Base-by-base conservation (phyloP, 2,888 invertebrate genomes). In the Scotopteryx bipunctaria region DNA sequence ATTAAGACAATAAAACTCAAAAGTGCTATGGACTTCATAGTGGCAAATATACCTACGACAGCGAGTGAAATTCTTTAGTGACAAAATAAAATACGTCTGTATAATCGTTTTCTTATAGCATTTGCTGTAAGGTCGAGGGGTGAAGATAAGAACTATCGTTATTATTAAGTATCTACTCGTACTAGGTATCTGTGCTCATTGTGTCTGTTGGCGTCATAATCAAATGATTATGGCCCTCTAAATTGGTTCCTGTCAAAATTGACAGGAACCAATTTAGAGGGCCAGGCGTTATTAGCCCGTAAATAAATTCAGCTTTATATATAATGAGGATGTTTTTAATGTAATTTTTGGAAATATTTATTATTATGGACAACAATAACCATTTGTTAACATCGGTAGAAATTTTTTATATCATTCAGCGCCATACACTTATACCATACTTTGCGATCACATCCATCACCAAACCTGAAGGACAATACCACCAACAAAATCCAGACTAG, bases 11-110 rank as follows among this genome's bases (percentile, higher is more conserved):
- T 49, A 21, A 73, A 54, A 66, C 68, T 59, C 21, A 82, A 43
- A 23, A 76, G 14, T 5, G 73, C 37, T 48, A 79, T 48, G 9
- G 53, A 65, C 63, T 68, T 81, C 86, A 86, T 85, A 37, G 37
- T 66, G 1, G 23, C 23, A 6, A 2, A 3, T 25, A 14, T 5
- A 16, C 23, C 14, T 5, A 5, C 5, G 14, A 8, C 31, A 1
- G 31, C 6, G n/a, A n/a, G n/a, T n/a, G n/a, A n/a, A n/a, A n/a
- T n/a, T n/a, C n/a, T n/a, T n/a, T n/a, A n/a, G n/a, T n/a, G n/a
- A n/a, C n/a, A n/a, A n/a, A n/a, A n/a, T n/a, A n/a, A n/a, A n/a
- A n/a, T n/a, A n/a, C n/a, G n/a, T n/a, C n/a, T n/a, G n/a, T n/a
- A n/a, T n/a, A n/a, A n/a, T n/a, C n/a, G n/a, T n/a, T n/a, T n/a